These are phyloP conservation scores for Eubasilissa splendida DNA, from an alignment of 2,888 invertebrate species.

Conservation along the genomic window DNA sequence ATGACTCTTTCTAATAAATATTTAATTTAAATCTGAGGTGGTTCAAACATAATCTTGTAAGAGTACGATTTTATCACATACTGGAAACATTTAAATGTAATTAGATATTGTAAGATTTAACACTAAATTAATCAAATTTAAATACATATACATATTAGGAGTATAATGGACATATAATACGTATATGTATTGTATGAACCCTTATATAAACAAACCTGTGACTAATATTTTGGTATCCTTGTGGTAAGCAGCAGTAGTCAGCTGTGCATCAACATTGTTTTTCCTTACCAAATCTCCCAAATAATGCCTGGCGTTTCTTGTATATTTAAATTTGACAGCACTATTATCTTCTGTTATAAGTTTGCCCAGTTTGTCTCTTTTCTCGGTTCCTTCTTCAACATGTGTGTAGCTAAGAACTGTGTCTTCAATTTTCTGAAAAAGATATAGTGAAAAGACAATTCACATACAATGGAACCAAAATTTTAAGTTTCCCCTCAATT, in stretches of 20 bases:
- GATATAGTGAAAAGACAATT: neutral
- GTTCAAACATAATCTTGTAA: neutral
- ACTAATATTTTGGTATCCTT: constrained; percentile 85
- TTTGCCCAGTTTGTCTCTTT: constrained; percentile 54
- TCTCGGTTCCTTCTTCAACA: constrained; percentile 51
- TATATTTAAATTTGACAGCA: constrained; percentile 72
- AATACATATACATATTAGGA: no score
- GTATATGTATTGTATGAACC: no score
- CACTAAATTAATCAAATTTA: neutral
- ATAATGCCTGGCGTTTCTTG: constrained; percentile 81
- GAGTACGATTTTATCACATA: no score
- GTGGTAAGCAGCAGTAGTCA: constrained; percentile 91
- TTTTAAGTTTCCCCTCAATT: no score
- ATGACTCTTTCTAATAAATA: no score
- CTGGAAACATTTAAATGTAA: neutral
- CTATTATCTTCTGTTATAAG: constrained; percentile 38
- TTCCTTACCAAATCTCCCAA: constrained; percentile 81
- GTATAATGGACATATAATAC: no score
- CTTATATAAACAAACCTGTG: constrained; percentile 68
- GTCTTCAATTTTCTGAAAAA: constrained; percentile 51
- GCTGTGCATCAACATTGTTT: constrained; percentile 73
- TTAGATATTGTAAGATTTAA: neutral
- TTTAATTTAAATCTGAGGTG: no score
- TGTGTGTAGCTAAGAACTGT: constrained; percentile 54
- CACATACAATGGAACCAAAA: no score